A percentile compares a stretch with the other conserved stretches of the same genome.
Evolutionary conservation across 2,888 invertebrate genomes (phyloP).

Genomic region (Drosophila hawaiiensis): DNA sequence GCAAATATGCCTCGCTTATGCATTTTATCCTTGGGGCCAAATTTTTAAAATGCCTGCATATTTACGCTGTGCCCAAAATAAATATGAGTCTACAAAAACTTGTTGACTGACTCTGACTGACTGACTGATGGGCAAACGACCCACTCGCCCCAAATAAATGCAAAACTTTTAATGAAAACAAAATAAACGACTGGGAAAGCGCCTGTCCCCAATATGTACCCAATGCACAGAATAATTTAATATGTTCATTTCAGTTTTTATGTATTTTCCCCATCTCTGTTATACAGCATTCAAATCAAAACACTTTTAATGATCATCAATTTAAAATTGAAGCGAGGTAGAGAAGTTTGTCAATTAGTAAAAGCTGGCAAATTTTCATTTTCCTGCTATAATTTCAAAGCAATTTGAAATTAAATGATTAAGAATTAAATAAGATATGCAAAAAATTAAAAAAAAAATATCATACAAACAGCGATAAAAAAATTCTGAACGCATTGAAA

Average conservation of each 20-base stretch:
- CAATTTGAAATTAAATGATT: not conserved
- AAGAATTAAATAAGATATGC: not conserved
- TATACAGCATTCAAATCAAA: constrained; percentile 8
- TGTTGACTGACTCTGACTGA: constrained; percentile 55
- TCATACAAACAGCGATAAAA: not conserved
- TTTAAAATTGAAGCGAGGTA: constrained; percentile 1
- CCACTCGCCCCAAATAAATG: constrained; percentile 54
- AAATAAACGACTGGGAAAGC: constrained; percentile 51
- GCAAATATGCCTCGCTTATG: not conserved
- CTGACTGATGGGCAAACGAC: constrained; percentile 23
- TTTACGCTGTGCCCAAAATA: constrained; percentile 42
- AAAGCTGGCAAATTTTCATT: not conserved
- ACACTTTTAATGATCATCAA: constrained; percentile 7
- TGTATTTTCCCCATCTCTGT: constrained; percentile 12
- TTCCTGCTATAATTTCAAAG: not conserved
- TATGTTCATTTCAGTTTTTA: constrained; percentile 5
- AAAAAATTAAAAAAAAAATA: not conserved
- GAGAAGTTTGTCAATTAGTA: not conserved
- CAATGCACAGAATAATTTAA: constrained; percentile 14
- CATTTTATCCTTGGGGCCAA: constrained; percentile 13
- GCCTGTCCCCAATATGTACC: constrained; percentile 12
- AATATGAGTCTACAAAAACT: constrained; percentile 42
- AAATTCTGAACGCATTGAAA: not conserved
- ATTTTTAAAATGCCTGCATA: constrained; percentile 31
- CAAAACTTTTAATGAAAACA: constrained; percentile 70